phyloP scores from a whole-genome alignment of 2,113 vertebrate genomes.

The Dendrocopos noguchii region DNA sequence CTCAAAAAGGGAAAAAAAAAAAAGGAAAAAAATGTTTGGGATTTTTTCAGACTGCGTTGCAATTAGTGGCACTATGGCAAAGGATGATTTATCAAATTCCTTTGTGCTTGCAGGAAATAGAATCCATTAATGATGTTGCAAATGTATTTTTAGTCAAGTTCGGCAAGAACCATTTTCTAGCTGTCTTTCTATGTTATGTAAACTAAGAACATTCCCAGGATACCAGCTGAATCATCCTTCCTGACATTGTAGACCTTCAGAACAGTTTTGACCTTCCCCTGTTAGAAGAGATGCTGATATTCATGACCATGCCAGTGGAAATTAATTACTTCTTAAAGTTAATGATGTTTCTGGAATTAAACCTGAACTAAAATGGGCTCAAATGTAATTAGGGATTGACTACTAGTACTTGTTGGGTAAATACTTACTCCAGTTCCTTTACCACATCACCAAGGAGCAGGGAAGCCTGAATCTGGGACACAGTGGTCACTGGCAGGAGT shows the following conservation, averaged over 20 bases:
- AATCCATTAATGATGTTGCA: conserved; percentile 52
- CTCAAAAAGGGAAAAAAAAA: not conserved
- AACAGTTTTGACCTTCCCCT: not conserved
- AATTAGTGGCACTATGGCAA: conserved; percentile 36
- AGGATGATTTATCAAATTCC: conserved; percentile 17
- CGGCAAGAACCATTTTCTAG: conserved; percentile 17
- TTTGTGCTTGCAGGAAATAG: conserved; percentile 19
- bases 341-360: not conserved
- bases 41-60: not conserved
- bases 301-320: not conserved
- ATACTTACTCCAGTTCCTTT: not conserved
- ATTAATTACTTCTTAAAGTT: not conserved
- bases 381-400: not conserved
- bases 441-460: not conserved
- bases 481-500: not conserved
- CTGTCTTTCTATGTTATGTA: conserved; percentile 28
- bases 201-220: not conserved
- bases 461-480: not conserved
- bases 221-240: not conserved
- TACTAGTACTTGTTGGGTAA: not conserved
- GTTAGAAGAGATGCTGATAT: not conserved
- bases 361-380: not conserved
- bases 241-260: not conserved
- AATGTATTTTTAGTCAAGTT: conserved; percentile 40
- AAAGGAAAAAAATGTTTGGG: not conserved